These are phyloP conservation scores for Xanthia icteritia DNA, from an alignment of 2,888 invertebrate genomes.

Conservation along the genomic window DNA sequence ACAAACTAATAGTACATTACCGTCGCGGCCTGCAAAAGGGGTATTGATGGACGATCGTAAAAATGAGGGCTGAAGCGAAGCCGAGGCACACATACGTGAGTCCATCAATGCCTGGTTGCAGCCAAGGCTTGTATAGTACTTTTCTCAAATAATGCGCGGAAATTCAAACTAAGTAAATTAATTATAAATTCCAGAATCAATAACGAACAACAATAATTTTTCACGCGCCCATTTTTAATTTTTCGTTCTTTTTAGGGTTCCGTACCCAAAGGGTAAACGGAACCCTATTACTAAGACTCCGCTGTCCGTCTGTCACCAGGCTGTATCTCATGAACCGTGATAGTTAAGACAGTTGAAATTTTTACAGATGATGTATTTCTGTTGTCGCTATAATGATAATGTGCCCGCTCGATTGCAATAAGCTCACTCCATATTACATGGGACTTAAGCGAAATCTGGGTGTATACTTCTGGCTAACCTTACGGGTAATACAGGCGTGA, in stretches of 20 bases:
- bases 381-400: no score
- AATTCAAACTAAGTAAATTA: no score
- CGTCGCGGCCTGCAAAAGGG: neutral
- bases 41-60: neutral
- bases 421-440: neutral
- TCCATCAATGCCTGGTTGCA: neutral
- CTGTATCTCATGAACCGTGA: no score
- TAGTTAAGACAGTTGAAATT: no score
- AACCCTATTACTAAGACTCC: no score
- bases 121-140: neutral
- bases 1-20: neutral
- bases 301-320: no score
- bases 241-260: no score
- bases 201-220: neutral
- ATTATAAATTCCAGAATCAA: no score
- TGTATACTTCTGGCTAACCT: neutral
- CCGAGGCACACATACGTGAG: neutral
- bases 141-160: no score
- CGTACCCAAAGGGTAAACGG: no score
- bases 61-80: neutral
- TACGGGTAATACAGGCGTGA: neutral
- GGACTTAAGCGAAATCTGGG: neutral
- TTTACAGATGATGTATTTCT: no score
- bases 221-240: neutral
- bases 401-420: no score